A percentile compares a stretch with the other conserved stretches of the same genome.
Conservation (phyloP, 2,888 invertebrate species). For the Anorthoa munda region DNA sequence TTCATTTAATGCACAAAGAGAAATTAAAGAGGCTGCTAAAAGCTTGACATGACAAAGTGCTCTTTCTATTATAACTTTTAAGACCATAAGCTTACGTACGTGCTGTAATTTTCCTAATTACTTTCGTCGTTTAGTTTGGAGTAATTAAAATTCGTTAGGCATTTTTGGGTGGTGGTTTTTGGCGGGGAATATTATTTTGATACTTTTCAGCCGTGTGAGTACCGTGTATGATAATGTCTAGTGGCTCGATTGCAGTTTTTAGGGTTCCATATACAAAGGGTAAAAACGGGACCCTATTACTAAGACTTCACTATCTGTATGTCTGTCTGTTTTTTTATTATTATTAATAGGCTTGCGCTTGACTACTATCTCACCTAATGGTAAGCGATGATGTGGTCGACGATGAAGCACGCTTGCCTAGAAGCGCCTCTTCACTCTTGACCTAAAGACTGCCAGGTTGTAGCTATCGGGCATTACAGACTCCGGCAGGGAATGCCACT, state of each 20-base stretch:
- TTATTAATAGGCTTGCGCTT: too few relatives aligned
- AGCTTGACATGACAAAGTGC: constrained; percentile 90
- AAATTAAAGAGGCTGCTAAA: constrained; percentile 89
- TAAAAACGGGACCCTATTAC: too few relatives aligned
- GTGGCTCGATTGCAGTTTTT: not conserved
- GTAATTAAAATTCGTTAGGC: constrained; percentile 65
- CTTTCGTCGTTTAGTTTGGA: constrained; percentile 75
- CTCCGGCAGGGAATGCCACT: too few relatives aligned
- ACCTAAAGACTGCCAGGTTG: too few relatives aligned
- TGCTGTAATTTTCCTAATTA: constrained; percentile 87
- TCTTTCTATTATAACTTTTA: constrained; percentile 88
- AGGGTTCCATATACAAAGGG: too few relatives aligned
- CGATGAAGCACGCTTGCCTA: too few relatives aligned
- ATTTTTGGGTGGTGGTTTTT: constrained; percentile 32
- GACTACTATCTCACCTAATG: too few relatives aligned
- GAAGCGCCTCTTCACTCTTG: too few relatives aligned
- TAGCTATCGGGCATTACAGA: too few relatives aligned
- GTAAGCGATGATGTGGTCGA: too few relatives aligned
- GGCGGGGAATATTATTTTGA: not conserved
- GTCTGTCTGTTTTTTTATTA: too few relatives aligned
- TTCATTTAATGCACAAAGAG: constrained; percentile 89
- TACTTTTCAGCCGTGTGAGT: not conserved
- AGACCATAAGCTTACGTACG: constrained; percentile 84
- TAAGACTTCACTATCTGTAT: too few relatives aligned
- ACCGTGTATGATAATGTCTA: not conserved